Conservation (phyloP, 2,888 invertebrate genomes). For the Diploptera punctata region DNA sequence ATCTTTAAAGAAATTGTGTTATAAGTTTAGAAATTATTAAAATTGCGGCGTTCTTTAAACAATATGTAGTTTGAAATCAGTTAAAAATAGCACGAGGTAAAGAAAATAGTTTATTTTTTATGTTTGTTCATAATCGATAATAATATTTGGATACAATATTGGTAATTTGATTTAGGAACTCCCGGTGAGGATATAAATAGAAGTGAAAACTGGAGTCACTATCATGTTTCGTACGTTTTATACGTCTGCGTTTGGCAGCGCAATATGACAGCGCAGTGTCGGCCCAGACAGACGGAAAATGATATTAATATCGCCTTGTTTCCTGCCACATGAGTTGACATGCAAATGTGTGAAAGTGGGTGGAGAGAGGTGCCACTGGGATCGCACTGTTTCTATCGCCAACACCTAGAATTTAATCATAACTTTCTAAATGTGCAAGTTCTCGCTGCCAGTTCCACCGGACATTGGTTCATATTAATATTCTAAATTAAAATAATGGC, state of each 20-base stretch:
- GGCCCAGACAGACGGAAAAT: constrained; percentile 1
- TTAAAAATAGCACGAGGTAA: too few relatives aligned
- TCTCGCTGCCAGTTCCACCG: neutral
- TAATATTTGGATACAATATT: too few relatives aligned
- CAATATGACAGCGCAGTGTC: constrained; percentile 1
- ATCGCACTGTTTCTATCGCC: neutral
- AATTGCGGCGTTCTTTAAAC: too few relatives aligned
- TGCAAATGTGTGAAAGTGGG: constrained; percentile 1
- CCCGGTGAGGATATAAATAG: neutral
- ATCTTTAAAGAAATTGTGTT: too few relatives aligned
- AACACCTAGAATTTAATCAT: constrained; percentile 23
- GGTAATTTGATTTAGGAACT: neutral
- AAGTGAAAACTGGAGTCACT: neutral
- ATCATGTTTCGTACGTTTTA: constrained; percentile 4
- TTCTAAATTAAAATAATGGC: constrained; percentile 9
- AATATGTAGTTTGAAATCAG: too few relatives aligned
- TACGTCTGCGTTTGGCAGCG: constrained; percentile 17
- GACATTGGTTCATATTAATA: constrained; percentile 1
- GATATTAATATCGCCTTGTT: constrained; percentile 30
- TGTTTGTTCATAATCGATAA: too few relatives aligned
- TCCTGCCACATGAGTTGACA: constrained; percentile 18
- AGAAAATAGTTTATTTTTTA: too few relatives aligned
- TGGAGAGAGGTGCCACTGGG: neutral
- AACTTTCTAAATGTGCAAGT: constrained; percentile 2
- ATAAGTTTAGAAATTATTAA: too few relatives aligned